Evolutionary conservation across 2,113 vertebrate genomes (phyloP).

Genomic region (Rhombomys opimus): DNA sequence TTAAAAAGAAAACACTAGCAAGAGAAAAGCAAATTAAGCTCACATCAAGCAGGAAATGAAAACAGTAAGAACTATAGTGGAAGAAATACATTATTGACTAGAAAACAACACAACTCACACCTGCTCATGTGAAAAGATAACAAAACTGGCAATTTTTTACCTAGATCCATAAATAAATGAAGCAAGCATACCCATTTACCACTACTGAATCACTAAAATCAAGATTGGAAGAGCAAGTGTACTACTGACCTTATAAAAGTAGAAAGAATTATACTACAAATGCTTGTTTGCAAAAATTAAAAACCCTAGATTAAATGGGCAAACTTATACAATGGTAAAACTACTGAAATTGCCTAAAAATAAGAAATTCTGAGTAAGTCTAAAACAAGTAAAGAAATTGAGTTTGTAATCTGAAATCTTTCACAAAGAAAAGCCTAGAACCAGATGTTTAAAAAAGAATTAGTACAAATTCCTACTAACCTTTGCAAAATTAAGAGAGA

Average conservation of each 20-base stretch:
- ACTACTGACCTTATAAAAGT: not conserved
- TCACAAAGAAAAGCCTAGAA: not conserved
- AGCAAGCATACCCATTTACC: not conserved
- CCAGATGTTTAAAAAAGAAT: not conserved
- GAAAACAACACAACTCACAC: not conserved
- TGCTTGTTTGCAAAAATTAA: not conserved
- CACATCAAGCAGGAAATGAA: not conserved
- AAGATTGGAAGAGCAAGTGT: not conserved
- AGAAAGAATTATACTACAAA: not conserved
- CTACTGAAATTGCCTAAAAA: not conserved
- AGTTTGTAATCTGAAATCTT: not conserved
- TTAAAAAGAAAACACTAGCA: conserved; percentile 10
- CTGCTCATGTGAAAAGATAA: not conserved
- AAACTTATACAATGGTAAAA: not conserved
- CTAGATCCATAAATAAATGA: not conserved
- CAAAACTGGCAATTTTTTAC: not conserved
- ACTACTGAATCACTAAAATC: not conserved
- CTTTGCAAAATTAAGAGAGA: not conserved
- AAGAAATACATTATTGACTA: conserved; percentile 18
- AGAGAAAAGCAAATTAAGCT: conserved; percentile 16
- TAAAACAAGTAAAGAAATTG: not conserved
- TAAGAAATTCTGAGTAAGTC: not conserved
- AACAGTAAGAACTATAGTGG: not conserved
- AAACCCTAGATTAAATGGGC: not conserved
- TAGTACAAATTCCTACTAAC: not conserved